Percentiles rank a stretch among this genome's conserved stretches.
phyloP scores from a whole-genome alignment of 2,113 vertebrate genomes.

The Pachyramphus minor region DNA sequence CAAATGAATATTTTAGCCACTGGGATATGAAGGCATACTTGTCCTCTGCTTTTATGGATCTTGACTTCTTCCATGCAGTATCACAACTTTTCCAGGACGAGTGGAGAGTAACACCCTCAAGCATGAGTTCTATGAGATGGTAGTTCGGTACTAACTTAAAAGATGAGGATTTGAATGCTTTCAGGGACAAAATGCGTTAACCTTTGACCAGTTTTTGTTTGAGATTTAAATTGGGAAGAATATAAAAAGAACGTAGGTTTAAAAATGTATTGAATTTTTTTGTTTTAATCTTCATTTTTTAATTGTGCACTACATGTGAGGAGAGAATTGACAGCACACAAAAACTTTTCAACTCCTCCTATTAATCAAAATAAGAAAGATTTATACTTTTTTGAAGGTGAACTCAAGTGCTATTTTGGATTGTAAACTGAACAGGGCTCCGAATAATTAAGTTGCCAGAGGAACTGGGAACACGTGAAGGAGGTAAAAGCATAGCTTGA shows the following conservation, averaged over 20 bases:
- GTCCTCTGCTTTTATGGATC: not conserved
- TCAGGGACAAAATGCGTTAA: not conserved
- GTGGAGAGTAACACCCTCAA: not conserved
- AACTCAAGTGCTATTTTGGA: not conserved
- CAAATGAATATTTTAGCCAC: not conserved
- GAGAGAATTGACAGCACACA: not conserved
- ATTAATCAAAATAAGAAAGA: not conserved
- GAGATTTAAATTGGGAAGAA: not conserved
- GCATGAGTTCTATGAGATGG: not conserved
- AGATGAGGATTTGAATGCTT: not conserved
- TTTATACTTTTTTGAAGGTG: not conserved
- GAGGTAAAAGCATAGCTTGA: not conserved
- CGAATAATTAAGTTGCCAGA: not conserved
- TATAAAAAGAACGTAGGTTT: not conserved
- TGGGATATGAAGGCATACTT: not conserved
- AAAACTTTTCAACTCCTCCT: not conserved
- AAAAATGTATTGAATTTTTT: not conserved
- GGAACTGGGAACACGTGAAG: not conserved
- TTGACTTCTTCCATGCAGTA: not conserved
- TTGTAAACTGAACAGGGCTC: not conserved
- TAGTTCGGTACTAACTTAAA: not conserved
- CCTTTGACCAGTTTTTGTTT: not conserved
- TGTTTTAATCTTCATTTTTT: not conserved
- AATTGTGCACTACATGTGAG: not conserved
- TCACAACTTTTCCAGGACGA: not conserved